Base-by-base conservation (phyloP, 1,140 invertebrate species). In the Pseudomyrmex gracilis region DNA sequence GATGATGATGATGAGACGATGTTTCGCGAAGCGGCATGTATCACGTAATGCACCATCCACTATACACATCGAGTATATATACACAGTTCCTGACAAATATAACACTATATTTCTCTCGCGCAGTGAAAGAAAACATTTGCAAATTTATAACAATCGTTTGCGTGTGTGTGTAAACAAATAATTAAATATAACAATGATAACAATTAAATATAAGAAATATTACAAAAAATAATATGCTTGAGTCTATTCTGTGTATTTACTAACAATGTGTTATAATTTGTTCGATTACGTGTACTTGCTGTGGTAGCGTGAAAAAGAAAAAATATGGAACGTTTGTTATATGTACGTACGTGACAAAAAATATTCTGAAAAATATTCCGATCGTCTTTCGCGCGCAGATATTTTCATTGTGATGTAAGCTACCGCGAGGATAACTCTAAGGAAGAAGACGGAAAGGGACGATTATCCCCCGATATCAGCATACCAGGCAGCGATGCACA, bases 1-100 rank as follows among this genome's bases (percentile, higher is more conserved):
- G 91, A 91, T 90, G 90, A 92, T 91, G 91, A 93, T 93, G 92
- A 93, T 92, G 92, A 93, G 92, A 64, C 78, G 66, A 88, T 74
- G 76, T 83, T 73, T 68, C 76, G 88, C 82, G 83, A 89, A 88
- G 87, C 82, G 84, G 85, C 90, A 91, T 85, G 89, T 91, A 92
- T 93, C 91, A 88, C 90, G 89, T 61, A 71, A 61, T 80, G 66
- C 88, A 88, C 68, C 60, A 43, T 45, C 24, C 47, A 77, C 76
- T 83, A 85, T 74, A 89, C 73, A 80, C 34, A 34, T 34, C 34
- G 34, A 34, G 34, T 34, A 34, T 34, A 34, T 34, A 34, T 34
- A 34, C 34, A 34, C 34, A 90, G 67, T 88, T 88, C 88, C 82
- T 88, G 88, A 87, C 84, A 90, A 82, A 85, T 34, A 34, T 34